These are phyloP conservation scores for Sardinella longiceps DNA, from an alignment of 2,797 vertebrate genomes.

Conservation along the genomic window DNA sequence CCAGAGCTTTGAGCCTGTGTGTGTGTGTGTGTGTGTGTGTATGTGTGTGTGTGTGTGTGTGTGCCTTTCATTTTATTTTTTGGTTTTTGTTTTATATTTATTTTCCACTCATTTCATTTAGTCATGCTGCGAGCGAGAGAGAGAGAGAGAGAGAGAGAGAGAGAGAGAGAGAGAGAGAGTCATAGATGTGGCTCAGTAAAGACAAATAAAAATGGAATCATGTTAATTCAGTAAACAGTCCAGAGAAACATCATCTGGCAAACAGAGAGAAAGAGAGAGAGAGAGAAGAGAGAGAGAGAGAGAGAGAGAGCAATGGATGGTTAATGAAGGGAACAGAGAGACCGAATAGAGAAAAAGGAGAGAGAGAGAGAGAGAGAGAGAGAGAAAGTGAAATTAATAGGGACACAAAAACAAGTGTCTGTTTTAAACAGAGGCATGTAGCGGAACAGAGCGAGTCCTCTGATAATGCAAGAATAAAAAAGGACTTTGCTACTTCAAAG, in stretches of 20 bases:
- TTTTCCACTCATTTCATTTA: background rate
- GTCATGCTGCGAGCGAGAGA: too few relatives aligned
- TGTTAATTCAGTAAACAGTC: slow-evolving; percentile 38
- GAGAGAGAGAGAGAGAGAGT: background rate
- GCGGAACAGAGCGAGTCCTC: too few relatives aligned
- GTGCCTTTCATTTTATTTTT: background rate
- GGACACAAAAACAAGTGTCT: too few relatives aligned
- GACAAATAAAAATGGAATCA: slow-evolving; percentile 38
- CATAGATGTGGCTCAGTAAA: background rate
- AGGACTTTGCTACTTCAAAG: too few relatives aligned
- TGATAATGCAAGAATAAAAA: too few relatives aligned
- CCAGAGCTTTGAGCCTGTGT: slow-evolving; percentile 3
- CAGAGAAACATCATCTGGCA: slow-evolving; percentile 26
- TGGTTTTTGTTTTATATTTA: background rate
- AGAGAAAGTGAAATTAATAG: background rate
- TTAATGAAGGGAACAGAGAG: too few relatives aligned
- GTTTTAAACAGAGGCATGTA: too few relatives aligned
- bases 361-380: background rate
- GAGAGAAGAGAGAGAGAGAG: background rate
- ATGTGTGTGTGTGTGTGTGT: too few relatives aligned
- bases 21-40: too few relatives aligned
- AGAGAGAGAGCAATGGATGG: background rate
- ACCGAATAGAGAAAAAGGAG: background rate
- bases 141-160: too few relatives aligned
- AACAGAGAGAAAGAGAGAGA: background rate